Base-by-base conservation (phyloP, 2,888 invertebrate genomes). In the Argynnis bischoffii region DNA sequence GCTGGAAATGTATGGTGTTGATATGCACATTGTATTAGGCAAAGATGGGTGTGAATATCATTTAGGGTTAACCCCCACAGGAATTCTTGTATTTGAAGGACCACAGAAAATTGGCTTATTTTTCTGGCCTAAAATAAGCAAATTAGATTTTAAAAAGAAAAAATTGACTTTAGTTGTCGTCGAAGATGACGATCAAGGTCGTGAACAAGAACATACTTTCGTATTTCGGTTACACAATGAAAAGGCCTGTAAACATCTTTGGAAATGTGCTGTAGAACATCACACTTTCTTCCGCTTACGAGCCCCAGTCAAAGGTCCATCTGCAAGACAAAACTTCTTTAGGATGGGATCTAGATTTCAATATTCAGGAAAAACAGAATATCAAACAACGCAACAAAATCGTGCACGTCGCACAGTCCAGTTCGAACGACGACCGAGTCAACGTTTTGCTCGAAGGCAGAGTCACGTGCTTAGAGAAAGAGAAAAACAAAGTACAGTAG, bases 201-300 rank as follows among this genome's bases (percentile, higher is more conserved):
- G 96, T 61, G 98, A 99, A 87, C 99, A 99, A 83, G 99, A 99
- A 84, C 99, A 99, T 88, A 99, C 99, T 0, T 99, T 99, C 88
- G 99, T 99, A 5, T 99, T 99, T 89, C 94, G 97, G 68, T 92
- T 99, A 76, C 96, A 97, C 77, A 99, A 99, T 85, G 98, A 99
- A 85, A 99, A 99, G 87, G 99, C 99, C 1, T 99, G 99, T 86
- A 99, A 99, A 88, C 99, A 99, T 91, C 93, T 99, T 74, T 99
- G 99, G 99, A 99, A 99, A 90, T 99, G 99, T 93, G 99, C 99
- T 35, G 98, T 99, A 0, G 99, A 99, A 89, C 99, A 99, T 92
- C 99, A 99, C 93, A 98, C 99, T 1, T 99, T 99, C 94, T 99
- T 99, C 94, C 95, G 99, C 73, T 93, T 99, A 65, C 95, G 97